phyloP scores from a whole-genome alignment of 2,797 vertebrate species.

The Loris lydekkerianus region DNA sequence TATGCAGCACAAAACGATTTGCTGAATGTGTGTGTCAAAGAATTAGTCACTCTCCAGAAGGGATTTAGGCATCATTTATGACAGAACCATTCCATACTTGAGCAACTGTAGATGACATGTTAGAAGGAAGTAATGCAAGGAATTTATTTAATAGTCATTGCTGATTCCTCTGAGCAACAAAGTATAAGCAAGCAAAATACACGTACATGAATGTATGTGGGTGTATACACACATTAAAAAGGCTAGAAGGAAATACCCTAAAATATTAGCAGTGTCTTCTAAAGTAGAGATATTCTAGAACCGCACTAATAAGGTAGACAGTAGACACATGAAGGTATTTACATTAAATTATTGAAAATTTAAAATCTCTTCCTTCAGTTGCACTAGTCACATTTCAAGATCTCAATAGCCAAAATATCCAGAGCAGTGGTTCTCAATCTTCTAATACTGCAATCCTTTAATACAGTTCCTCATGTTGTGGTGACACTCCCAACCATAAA shows the following conservation, averaged over 20 bases:
- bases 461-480: too few relatives aligned
- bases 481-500: too few relatives aligned
- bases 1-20: conserved; percentile 13
- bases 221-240: not conserved
- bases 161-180: conserved; percentile 34
- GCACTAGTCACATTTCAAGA: conserved; percentile 25
- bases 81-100: not conserved
- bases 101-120: not conserved
- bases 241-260: conserved; percentile 34
- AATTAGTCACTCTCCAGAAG: conserved; percentile 48
- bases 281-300: conserved; percentile 17
- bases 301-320: not conserved
- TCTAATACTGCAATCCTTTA: too few relatives aligned
- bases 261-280: conserved; percentile 53
- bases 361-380: conserved; percentile 26
- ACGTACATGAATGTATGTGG: not conserved
- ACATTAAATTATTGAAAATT: conserved; percentile 48
- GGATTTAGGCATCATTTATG: not conserved
- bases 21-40: not conserved
- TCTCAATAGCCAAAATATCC: not conserved
- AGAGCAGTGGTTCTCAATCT: too few relatives aligned
- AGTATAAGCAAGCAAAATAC: not conserved
- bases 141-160: conserved; percentile 25
- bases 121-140: conserved; percentile 33
- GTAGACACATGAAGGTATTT: not conserved